Conservation (phyloP, 2,888 invertebrate species). For the Brenthis ino region DNA sequence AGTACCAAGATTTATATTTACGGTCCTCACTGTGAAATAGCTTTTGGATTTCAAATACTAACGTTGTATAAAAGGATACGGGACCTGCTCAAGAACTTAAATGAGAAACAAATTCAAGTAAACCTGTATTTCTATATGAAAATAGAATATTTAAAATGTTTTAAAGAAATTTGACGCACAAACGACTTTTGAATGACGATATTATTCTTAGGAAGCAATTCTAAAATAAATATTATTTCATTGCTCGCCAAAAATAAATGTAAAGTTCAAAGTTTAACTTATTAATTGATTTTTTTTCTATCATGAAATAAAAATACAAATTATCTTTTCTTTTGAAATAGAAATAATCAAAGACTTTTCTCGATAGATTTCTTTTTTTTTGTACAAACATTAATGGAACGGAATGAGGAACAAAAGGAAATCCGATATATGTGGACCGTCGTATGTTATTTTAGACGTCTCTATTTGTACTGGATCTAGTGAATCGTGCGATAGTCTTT, state of each 20-base stretch:
- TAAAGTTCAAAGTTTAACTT: too few relatives aligned
- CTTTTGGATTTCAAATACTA: slow-evolving; percentile 26
- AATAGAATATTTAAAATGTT: too few relatives aligned
- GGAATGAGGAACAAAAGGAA: slow-evolving; percentile 74
- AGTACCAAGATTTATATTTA: slow-evolving; percentile 24
- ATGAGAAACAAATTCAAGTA: too few relatives aligned
- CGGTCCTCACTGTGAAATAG: slow-evolving; percentile 11
- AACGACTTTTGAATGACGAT: too few relatives aligned
- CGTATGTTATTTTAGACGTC: slow-evolving; percentile 71
- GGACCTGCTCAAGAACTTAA: too few relatives aligned
- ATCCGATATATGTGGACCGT: slow-evolving; percentile 74
- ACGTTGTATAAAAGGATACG: background rate
- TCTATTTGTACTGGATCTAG: slow-evolving; percentile 59
- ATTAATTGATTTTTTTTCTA: too few relatives aligned
- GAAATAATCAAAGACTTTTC: slow-evolving; percentile 47
- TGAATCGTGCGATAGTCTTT: slow-evolving; percentile 26
- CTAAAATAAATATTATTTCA: too few relatives aligned
- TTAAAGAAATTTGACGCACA: too few relatives aligned
- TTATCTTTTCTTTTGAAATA: background rate
- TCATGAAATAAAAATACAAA: too few relatives aligned
- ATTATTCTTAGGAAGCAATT: too few relatives aligned
- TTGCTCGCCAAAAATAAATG: too few relatives aligned
- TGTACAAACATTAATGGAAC: slow-evolving; percentile 66
- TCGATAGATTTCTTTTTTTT: slow-evolving; percentile 55
- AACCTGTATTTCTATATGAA: too few relatives aligned